Base-by-base conservation (phyloP, 2,888 invertebrate species). In the Stenodera caucasica region DNA sequence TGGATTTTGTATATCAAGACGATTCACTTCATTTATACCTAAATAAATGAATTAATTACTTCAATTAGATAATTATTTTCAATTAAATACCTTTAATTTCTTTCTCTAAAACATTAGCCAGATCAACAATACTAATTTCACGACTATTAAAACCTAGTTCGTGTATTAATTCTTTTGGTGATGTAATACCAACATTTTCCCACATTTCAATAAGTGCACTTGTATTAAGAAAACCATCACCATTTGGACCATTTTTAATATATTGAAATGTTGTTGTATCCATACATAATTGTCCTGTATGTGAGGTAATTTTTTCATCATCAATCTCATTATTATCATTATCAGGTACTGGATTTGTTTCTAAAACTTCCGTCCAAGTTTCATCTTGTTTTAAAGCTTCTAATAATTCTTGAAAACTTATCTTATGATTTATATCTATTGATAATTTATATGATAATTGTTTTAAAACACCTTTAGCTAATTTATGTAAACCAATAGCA, bases 31-130 rank as follows among this genome's bases (percentile, higher is more conserved):
- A 49, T 69, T 68, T 23, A 72, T 60, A n/a, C 63, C 57, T 57
- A 29, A 9, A 54, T 18, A 60, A 14, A 12, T 18, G 35, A n/a
- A 53, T 55, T 7, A 67, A 53, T 8, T 0, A 21, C 8, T 8
- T 5, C 50, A 14, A 50, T 26, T 5, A 5, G 5, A 26, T 26
- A 26, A 26, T 26, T 26, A 26, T 26, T 30, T 30, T 8, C 8
- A 30, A 9, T 1, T 30, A 30, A 9, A 6, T 64, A 29, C 75
- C 69, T 64, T 79, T 79, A 14, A 78, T 74, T 80, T 92, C 91
- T 58, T 89, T 88, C 62, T 90, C 90, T 35, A 92, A 80, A 15
- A 88, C 86, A 62, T 84, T 84, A 56, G 88, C 86, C 58, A 92
- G 78, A 61, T 90, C 88, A 1, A 81, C 76, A 2, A 89, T 79